Conservation (phyloP, 2,797 vertebrate species). For the Anomalospiza imberbis region DNA sequence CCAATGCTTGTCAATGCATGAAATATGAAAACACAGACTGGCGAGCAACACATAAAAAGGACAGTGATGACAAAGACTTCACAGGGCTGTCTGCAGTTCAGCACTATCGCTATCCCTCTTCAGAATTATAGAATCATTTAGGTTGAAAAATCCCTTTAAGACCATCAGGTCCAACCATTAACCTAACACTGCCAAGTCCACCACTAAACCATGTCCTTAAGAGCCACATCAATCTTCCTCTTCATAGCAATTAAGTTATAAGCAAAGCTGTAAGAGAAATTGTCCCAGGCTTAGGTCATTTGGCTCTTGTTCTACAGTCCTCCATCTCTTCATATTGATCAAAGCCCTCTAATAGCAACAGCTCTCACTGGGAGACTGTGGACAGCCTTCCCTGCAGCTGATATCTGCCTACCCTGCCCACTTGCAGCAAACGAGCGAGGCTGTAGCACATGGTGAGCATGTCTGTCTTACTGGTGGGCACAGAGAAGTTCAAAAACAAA, state of each 20-base stretch:
- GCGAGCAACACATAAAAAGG: background rate
- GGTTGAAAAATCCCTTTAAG: background rate
- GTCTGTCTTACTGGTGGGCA: background rate
- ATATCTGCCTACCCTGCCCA: background rate
- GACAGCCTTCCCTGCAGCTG: background rate
- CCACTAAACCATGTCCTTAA: background rate
- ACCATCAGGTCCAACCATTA: background rate
- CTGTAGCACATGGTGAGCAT: fast-evolving
- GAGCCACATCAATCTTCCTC: background rate
- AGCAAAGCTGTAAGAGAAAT: background rate
- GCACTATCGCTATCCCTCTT: fast-evolving
- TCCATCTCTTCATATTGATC: background rate
- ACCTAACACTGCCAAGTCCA: background rate
- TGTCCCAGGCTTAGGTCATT: background rate
- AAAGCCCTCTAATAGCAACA: background rate
- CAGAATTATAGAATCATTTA: background rate
- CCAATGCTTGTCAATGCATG: background rate
- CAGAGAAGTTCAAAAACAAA: background rate
- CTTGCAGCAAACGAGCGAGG: background rate
- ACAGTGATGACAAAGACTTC: background rate
- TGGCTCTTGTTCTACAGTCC: background rate
- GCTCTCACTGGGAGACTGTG: background rate
- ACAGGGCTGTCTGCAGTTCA: background rate
- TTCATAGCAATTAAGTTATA: background rate
- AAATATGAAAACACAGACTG: background rate